Base-by-base conservation (phyloP, 2,113 vertebrate genomes). In the Bettongia penicillata region DNA sequence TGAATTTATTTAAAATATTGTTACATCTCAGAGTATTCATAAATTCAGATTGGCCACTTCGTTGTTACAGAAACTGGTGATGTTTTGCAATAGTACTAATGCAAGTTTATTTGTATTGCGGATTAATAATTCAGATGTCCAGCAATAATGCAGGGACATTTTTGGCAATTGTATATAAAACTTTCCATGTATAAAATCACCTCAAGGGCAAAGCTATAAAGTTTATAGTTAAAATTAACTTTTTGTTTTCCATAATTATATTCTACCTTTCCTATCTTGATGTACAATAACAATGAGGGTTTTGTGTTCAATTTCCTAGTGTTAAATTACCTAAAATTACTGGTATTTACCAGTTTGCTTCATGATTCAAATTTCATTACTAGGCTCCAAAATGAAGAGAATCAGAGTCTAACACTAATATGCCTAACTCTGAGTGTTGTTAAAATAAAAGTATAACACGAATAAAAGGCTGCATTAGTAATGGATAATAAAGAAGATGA, bases 401-500 rank as follows among this genome's bases (percentile, higher is more conserved):
- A 51, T 91, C 89, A 95, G 23, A 91, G 61, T 51, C 91, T 94
- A 52, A 91, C 93, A 9, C 48, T 89, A 94, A 94, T 93, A 25
- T 31, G 90, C 31, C 50, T 0, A 91, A 93, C 91, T 92, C 53
- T 89, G 24, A 93, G 47, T 48, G 93, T 94, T 95, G 89, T 48
- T 93, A 96, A 96, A 50, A 77, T 91, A 94, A 94, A 97, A 93
- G 25, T 61, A 43, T 7, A 51, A 25, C 47, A 14, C 93, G 96
- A 96, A 93, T 92, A 68, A 96, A 90, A 94, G n/a, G 3, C 90
- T 90, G 28, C 14, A 89, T 97, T 97, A 93, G 31, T 89, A 93
- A 95, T 90, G 55, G 89, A 96, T 97, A 97, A 95, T 95, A 95
- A 57, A 96, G 91, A 95, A 51, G 49, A 93, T 50, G 90, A 90